Conservation (phyloP, 1,140 invertebrate genomes). For the Nasonia longicornis region DNA sequence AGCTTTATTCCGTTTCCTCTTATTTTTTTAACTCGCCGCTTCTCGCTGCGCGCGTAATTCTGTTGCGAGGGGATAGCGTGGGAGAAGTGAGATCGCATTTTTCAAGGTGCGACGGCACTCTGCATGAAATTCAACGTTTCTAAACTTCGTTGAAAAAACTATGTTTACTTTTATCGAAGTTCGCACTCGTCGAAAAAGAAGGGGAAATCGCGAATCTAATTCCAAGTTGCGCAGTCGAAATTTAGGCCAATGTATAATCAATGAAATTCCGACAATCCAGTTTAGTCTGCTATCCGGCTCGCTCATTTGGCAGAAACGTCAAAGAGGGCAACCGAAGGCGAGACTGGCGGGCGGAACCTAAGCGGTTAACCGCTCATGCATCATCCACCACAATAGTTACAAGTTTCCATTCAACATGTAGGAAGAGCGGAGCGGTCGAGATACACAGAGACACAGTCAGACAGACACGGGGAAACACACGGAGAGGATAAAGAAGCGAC, state of each 20-base stretch:
- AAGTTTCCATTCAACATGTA: slow-evolving; percentile 53
- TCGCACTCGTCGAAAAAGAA: too few species aligned
- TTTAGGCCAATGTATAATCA: neutral
- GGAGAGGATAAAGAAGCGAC: neutral
- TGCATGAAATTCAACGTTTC: too few species aligned
- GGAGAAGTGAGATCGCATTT: too few species aligned
- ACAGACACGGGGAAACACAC: neutral
- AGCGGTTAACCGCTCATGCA: slow-evolving; percentile 61
- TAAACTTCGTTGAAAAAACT: too few species aligned
- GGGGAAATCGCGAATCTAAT: neutral
- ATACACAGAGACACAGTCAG: slow-evolving; percentile 43
- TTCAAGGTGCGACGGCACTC: too few species aligned
- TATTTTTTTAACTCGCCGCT: neutral
- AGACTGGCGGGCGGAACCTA: slow-evolving; percentile 50
- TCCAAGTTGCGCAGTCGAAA: neutral
- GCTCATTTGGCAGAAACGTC: slow-evolving; percentile 54
- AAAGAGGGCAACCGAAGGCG: slow-evolving; percentile 45
- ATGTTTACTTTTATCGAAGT: too few species aligned
- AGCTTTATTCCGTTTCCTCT: neutral
- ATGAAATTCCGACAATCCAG: neutral
- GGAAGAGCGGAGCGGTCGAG: neutral
- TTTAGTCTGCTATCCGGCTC: slow-evolving; percentile 41
- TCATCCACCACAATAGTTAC: slow-evolving; percentile 62
- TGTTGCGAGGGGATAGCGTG: neutral
- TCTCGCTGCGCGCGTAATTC: neutral